Conservation (phyloP, 2,113 vertebrate genomes). For the Tursiops truncatus region DNA sequence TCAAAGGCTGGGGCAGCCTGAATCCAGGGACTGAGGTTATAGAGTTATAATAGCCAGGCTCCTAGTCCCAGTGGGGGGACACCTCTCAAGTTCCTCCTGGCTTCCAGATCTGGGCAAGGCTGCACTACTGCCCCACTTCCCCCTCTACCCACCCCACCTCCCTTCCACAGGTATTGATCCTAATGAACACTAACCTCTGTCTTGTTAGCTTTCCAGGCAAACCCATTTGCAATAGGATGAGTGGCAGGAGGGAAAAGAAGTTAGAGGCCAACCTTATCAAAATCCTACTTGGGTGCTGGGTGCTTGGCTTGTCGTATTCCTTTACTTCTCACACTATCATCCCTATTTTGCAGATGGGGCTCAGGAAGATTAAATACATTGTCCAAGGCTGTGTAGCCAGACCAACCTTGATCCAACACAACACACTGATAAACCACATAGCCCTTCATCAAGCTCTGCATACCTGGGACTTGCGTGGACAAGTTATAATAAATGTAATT, state of each 20-base stretch:
- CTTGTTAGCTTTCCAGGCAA: background rate
- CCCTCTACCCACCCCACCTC: background rate
- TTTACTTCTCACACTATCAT: background rate
- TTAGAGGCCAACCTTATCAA: background rate
- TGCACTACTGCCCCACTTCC: background rate
- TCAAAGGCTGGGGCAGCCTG: background rate
- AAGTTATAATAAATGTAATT: background rate
- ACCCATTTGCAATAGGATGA: background rate
- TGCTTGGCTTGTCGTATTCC: background rate
- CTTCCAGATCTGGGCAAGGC: background rate
- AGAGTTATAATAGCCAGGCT: rapidly evolving
- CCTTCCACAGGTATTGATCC: background rate
- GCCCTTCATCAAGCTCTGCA: background rate
- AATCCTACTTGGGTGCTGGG: background rate
- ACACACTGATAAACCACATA: background rate
- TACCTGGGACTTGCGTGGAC: background rate
- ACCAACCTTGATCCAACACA: background rate
- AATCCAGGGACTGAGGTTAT: background rate
- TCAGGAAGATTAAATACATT: background rate
- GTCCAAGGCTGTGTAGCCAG: background rate
- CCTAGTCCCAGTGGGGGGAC: rapidly evolving
- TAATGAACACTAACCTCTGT: background rate
- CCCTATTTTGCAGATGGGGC: too few species aligned
- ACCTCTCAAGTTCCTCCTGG: background rate
- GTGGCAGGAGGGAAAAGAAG: background rate